Evolutionary conservation across 2,888 invertebrate genomes (phyloP).

Genomic region (Drosophila kambysellisi): DNA sequence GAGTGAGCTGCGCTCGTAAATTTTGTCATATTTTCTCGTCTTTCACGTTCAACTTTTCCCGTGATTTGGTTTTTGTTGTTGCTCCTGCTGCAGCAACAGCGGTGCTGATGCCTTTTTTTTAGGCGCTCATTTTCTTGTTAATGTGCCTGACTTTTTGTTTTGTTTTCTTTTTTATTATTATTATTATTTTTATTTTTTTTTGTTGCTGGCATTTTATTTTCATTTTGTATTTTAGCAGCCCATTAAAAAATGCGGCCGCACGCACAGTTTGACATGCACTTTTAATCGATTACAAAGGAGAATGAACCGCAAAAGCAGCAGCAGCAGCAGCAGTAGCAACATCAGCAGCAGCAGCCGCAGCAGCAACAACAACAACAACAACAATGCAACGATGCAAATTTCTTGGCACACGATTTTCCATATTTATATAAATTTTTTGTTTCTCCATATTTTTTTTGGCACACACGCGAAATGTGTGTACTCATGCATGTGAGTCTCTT

Average conservation of each 20-base stretch:
- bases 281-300: constrained; percentile 75
- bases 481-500: constrained; percentile 21
- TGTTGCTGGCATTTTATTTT: constrained; percentile 28
- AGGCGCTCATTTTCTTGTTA: constrained; percentile 60
- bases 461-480: constrained; percentile 29
- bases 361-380: constrained; percentile 33
- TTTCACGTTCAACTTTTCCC: constrained; percentile 57
- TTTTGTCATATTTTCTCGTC: constrained; percentile 78
- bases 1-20: constrained; percentile 70
- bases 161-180: constrained; percentile 23
- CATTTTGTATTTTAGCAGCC: constrained; percentile 74
- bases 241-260: constrained; percentile 76
- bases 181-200: background rate
- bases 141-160: constrained; percentile 57
- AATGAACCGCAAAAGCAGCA: constrained; percentile 44
- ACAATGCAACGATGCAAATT: constrained; percentile 47
- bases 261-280: constrained; percentile 82
- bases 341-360: constrained; percentile 25
- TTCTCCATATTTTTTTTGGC: constrained; percentile 43
- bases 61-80: constrained; percentile 39
- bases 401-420: constrained; percentile 78
- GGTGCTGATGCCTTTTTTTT: constrained; percentile 43
- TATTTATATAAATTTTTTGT: constrained; percentile 58
- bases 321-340: constrained; percentile 28
- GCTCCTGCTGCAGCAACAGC: constrained; percentile 21